Conservation (phyloP, 2,113 vertebrate genomes). For the Corythoichthys intestinalis region DNA sequence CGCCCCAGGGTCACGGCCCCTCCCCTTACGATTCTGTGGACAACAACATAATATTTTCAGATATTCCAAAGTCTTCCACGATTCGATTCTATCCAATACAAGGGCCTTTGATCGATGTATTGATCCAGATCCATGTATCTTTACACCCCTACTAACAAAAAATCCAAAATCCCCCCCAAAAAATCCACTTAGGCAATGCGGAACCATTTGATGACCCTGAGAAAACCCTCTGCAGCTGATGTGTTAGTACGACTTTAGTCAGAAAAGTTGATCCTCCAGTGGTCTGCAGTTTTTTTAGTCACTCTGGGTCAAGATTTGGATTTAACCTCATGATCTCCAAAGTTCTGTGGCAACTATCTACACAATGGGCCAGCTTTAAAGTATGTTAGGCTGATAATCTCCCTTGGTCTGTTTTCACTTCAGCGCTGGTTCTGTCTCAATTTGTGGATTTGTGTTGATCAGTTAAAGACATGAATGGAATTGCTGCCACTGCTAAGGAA, state of each 20-base stretch:
- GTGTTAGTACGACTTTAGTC: not conserved
- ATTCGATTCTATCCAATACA: no score
- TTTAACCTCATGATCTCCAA: slow-evolving; percentile 28
- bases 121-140: no score
- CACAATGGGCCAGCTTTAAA: slow-evolving; percentile 11
- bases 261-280: not conserved
- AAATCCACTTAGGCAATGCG: not conserved
- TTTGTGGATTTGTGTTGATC: slow-evolving; percentile 41
- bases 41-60: no score
- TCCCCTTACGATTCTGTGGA: no score
- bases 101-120: no score
- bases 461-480: slow-evolving; percentile 30
- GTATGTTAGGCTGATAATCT: slow-evolving; percentile 41
- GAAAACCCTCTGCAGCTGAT: slow-evolving; percentile 8
- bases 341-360: slow-evolving; percentile 16
- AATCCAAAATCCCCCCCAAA: not conserved
- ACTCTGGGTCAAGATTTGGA: slow-evolving; percentile 28
- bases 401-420: slow-evolving; percentile 35
- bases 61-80: no score
- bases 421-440: slow-evolving; percentile 19
- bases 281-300: slow-evolving; percentile 16
- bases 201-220: slow-evolving; percentile 8
- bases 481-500: slow-evolving; percentile 27
- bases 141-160: no score
- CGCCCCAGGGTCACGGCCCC: no score